phyloP scores from a whole-genome alignment of 64 coral and sea anemone genomes.

The Montipora cactus region DNA sequence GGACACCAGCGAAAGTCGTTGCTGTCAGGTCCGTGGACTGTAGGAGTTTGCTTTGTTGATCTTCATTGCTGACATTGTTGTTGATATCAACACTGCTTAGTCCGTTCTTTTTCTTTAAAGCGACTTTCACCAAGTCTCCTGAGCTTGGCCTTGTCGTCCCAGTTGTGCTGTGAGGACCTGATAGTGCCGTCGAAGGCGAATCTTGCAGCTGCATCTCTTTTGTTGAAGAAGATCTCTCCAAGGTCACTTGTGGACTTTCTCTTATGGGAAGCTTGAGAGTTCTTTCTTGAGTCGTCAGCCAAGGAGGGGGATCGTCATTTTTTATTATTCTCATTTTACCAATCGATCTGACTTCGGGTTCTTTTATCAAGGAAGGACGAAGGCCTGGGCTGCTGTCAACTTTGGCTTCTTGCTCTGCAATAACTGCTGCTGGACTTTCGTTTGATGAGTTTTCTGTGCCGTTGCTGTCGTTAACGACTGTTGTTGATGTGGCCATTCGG shows the following conservation, averaged over 20 bases:
- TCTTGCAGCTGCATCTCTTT: neutral
- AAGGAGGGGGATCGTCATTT: neutral
- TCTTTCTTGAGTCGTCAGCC: neutral
- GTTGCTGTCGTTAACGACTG: neutral
- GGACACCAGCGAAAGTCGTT: neutral
- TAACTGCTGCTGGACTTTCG: neutral
- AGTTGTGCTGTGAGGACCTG: neutral
- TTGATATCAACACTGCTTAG: neutral
- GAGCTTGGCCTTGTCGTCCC: neutral
- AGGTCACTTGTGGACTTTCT: neutral
- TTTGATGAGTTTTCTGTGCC: neutral
- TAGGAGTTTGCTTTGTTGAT: neutral
- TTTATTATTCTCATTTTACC: conserved; percentile 27
- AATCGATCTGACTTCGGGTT: neutral
- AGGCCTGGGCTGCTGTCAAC: neutral
- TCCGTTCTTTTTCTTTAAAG: neutral
- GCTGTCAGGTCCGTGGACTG: neutral
- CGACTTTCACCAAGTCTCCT: neutral
- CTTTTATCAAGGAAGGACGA: neutral
- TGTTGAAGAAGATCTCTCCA: neutral
- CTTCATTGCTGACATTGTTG: neutral
- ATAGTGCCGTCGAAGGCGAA: neutral
- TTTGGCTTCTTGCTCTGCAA: neutral
- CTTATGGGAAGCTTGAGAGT: neutral
- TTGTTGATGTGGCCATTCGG: too few relatives aligned